Conservation (phyloP, 2,888 invertebrate species). For the Stenchaetothrips biformis region DNA sequence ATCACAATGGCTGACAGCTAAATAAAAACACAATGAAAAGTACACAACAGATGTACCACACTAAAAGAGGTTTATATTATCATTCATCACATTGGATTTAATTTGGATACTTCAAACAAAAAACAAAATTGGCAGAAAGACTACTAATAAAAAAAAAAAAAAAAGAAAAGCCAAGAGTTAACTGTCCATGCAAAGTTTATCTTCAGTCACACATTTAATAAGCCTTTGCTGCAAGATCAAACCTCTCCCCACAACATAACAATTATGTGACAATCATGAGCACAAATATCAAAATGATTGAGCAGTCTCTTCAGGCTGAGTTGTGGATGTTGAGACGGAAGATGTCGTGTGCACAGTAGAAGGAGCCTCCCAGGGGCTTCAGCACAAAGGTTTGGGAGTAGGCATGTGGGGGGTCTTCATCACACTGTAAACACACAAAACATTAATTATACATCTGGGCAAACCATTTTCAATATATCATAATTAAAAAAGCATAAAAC, state of each 20-base stretch:
- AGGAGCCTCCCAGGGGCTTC: conserved; percentile 78
- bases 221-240: background rate
- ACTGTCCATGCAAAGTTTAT: conserved; percentile 11
- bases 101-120: no score
- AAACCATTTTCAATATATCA: conserved; percentile 1
- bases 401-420: conserved; percentile 92
- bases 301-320: conserved; percentile 50
- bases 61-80: no score
- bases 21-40: conserved; percentile 26
- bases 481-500: conserved; percentile 30
- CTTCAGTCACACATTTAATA: background rate
- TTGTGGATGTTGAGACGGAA: conserved; percentile 94
- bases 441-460: conserved; percentile 31
- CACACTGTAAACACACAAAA: conserved; percentile 65
- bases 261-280: conserved; percentile 18
- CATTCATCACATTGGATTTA: no score
- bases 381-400: conserved; percentile 90
- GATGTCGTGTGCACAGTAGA: conserved; percentile 92
- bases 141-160: no score
- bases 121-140: background rate
- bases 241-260: conserved; percentile 26
- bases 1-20: conserved; percentile 19
- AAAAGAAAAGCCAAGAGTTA: background rate
- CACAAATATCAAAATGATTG: conserved; percentile 21
- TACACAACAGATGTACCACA: background rate